Percentiles rank a stretch among this genome's conserved stretches.
phyloP scores from a whole-genome alignment of 1,140 invertebrate genomes.

The Hylyphantes graminicola region DNA sequence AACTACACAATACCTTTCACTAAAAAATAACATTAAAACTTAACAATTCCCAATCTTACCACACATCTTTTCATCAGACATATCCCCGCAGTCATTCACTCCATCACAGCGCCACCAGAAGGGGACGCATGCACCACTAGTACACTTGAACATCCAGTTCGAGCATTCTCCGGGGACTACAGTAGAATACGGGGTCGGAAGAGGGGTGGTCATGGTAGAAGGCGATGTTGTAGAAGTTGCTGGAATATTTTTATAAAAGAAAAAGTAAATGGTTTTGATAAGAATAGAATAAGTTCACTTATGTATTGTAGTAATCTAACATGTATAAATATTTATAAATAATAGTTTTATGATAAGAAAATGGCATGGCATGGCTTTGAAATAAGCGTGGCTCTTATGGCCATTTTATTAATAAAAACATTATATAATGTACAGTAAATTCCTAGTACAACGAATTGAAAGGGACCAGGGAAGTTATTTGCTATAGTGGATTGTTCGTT shows the following conservation, averaged over 20 bases:
- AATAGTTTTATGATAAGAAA: no score
- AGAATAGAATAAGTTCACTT: no score
- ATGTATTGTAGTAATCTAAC: no score
- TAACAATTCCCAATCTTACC: constrained; percentile 59
- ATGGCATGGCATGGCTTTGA: no score
- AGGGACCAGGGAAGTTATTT: no score
- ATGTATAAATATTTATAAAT: no score
- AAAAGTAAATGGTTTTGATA: no score
- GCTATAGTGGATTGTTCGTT: no score
- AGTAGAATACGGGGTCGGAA: constrained; percentile 69
- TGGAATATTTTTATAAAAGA: background rate
- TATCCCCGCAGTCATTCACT: constrained; percentile 92
- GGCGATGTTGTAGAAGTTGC: constrained; percentile 69
- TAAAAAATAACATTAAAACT: background rate
- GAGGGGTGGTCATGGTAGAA: constrained; percentile 66
- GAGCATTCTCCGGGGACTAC: constrained; percentile 73
- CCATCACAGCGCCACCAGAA: constrained; percentile 88
- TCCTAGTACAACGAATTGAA: no score
- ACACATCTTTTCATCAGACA: constrained; percentile 86
- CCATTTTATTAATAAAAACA: no score
- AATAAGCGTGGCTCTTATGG: no score
- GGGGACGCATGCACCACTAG: constrained; percentile 86
- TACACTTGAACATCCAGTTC: constrained; percentile 86
- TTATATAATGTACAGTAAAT: no score
- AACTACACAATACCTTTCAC: background rate